These are phyloP conservation scores for Platorchestia sp. DNA, from an alignment of 1,140 invertebrate genomes.

Conservation along the genomic window DNA sequence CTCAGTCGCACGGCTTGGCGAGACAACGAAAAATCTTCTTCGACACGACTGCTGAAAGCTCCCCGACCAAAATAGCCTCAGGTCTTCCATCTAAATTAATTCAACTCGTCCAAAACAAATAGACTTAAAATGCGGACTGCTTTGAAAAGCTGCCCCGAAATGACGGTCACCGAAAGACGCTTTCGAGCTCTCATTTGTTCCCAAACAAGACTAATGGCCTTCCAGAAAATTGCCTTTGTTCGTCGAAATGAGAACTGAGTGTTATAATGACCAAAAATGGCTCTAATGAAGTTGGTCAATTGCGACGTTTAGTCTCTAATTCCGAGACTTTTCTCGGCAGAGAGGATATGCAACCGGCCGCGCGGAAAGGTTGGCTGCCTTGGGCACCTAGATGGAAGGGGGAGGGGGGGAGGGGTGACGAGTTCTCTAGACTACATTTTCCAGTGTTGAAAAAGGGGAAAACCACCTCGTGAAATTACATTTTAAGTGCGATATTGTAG, in stretches of 20 bases:
- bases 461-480: neutral
- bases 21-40: conserved; percentile 23
- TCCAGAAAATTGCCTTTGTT: conserved; percentile 52
- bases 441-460: neutral
- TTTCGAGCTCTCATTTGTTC: conserved; percentile 43
- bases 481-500: neutral
- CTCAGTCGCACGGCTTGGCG: neutral
- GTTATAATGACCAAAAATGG: conserved; percentile 53
- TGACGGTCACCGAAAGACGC: conserved; percentile 35
- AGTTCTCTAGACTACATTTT: neutral
- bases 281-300: conserved; percentile 54
- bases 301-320: conserved; percentile 52
- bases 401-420: neutral
- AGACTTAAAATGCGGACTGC: conserved; percentile 39
- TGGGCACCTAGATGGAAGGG: neutral
- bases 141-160: conserved; percentile 28
- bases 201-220: conserved; percentile 49
- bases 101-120: conserved; percentile 49
- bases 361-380: conserved; percentile 37
- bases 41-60: conserved; percentile 52
- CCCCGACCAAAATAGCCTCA: conserved; percentile 46
- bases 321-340: conserved; percentile 7
- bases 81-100: conserved; percentile 42
- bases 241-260: conserved; percentile 51
- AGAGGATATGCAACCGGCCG: conserved; percentile 45